Evolutionary conservation across 2,113 vertebrate species (phyloP), one percentile per base, ranked within the genome.

Genomic region (Paramisgurnus dabryanus): DNA sequence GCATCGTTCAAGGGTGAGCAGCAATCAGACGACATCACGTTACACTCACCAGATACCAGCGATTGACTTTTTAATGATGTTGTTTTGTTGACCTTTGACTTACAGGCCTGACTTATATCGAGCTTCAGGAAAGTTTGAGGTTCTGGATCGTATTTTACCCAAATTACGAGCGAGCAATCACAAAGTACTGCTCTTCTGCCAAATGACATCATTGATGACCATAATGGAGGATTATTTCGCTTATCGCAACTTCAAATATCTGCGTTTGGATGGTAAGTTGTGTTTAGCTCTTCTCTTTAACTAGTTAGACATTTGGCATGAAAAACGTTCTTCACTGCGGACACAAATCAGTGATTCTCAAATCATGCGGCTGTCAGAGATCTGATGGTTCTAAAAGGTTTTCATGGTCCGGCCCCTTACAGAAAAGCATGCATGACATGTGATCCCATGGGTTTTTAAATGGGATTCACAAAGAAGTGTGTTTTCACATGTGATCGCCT

Each of bases 141-240:
- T 99, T n/a, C 92, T 99, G 1, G 98, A 99, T 79, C 89, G 98
- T 0, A 99, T 99, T 71, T 92, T 99, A 22, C 97, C 98, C 84
- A 99, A 99, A 43, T 93, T 99, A 5, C 88, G 96, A 15, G 96
- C 94, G 82, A 98, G 96, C 86, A 92, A 95, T 89, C 98, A 99
- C 89, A 98, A 98, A 88, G 98, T 99, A 89, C 94, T 99, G 88
- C 98, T 99, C 0, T 99, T 99, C 91, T 99, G 97, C 90, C 98
- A 99, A 86, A 99, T 99, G 98, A 99, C 98, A 49, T 92, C 97
- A 0, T 94, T 99, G 80, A 99, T 99, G 98, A 99, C 97, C 84
- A 99, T 99, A 90, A 99, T 99, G 98, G 98, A 99, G 74, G 98
- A 99, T 63, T 99, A 99, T 76, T 99, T 99, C 2, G 95, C 95